A percentile compares a stretch with the other conserved stretches of the same genome.
These are phyloP conservation scores for Microctonus brassicae DNA, from an alignment of 2,888 invertebrate species.

Conservation along the genomic window DNA sequence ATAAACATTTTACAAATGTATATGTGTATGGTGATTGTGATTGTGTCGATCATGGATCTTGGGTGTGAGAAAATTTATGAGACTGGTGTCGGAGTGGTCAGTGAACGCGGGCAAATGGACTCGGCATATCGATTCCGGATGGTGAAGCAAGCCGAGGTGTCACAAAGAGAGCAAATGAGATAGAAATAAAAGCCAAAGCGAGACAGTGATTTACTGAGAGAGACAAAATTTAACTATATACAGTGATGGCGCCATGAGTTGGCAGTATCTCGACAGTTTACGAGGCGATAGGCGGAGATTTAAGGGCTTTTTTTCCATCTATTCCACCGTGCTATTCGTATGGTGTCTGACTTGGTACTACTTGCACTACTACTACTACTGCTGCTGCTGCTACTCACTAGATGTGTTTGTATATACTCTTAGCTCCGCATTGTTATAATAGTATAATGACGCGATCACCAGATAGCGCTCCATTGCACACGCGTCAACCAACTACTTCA, in stretches of 20 bases:
- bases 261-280: slow-evolving; percentile 34
- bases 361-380: slow-evolving; percentile 14
- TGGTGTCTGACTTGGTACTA: not conserved
- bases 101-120: slow-evolving; percentile 38
- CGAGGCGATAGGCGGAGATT: slow-evolving; percentile 39
- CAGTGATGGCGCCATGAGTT: slow-evolving; percentile 26
- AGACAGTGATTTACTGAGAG: not conserved
- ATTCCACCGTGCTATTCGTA: not conserved
- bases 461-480: slow-evolving; percentile 8
- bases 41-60: slow-evolving; percentile 16
- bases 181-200: not conserved
- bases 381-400: not conserved
- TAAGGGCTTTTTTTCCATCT: slow-evolving; percentile 27
- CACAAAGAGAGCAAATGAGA: not conserved
- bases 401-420: slow-evolving; percentile 4
- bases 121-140: slow-evolving; percentile 33
- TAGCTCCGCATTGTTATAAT: not conserved
- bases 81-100: slow-evolving; percentile 21
- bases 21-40: not conserved
- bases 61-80: slow-evolving; percentile 34
- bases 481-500: not conserved
- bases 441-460: slow-evolving; percentile 20
- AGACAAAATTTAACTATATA: not conserved
- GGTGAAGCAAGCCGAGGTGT: slow-evolving; percentile 2
- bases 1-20: not conserved